Base-by-base conservation (phyloP, 2,888 invertebrate genomes). In the Leptopilina drosophilae region DNA sequence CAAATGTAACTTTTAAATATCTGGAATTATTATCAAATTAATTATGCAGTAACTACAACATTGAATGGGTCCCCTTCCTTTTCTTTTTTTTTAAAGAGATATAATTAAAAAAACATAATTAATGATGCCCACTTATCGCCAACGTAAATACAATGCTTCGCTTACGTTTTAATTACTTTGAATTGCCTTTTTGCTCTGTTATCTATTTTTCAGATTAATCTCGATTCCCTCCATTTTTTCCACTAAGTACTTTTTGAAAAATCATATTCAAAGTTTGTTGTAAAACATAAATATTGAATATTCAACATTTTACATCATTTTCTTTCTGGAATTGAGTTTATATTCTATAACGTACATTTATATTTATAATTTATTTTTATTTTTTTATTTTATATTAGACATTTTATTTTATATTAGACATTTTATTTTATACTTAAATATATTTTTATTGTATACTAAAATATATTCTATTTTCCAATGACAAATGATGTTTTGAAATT, bases 61-160 rank as follows among this genome's bases (percentile, higher is more conserved):
- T 49, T 49, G 49, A 49, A 49, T 49, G 49, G 49, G 62, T 20
- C 62, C 62, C 62, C 20, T 20, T 20, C 20, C 1, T 20, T 20
- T 33, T 5, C 3, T 33, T 62, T 20, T 15, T 15, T 15, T 46
- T 0, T 26, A 12, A 69, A 69, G 2, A 69, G 1, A 69, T 4
- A 73, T 73, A 73, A 73, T 73, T 73, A 73, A 73, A 9, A 69
- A 56, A 56, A 49, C 49, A 49, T 56, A 73, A 73, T 33, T 56
- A 73, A 73, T 33, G 53, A 73, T 14, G 49, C 69, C 49, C 33
- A 56, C 53, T 73, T 73, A 73, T 26, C 53, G 53, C 26, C 12
- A 49, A 15, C 7, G 49, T 67, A 49, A 73, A 53, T 33, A 73
- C 69, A 73, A 73, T 56, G 69, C 56, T 67, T 46, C 64, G 64